Evolutionary conservation across 2,113 vertebrate species (phyloP).

Genomic region (Meleagris gallopavo): DNA sequence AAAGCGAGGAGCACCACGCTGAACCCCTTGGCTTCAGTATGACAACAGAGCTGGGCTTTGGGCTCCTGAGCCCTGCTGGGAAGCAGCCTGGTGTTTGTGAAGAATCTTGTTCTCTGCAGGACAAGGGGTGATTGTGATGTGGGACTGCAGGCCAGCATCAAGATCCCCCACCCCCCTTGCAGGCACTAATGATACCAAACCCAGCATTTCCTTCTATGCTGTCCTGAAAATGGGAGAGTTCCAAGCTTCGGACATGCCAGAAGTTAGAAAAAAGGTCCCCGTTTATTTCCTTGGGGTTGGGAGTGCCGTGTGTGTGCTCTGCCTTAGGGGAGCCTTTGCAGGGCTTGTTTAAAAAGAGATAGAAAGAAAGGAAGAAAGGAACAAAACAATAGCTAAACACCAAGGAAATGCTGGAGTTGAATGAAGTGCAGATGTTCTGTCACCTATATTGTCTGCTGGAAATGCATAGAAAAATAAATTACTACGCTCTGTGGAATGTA

Average conservation of each 20-base stretch:
- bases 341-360: not conserved
- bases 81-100: not conserved
- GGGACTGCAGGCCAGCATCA: not conserved
- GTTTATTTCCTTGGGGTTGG: not conserved
- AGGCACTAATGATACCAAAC: not conserved
- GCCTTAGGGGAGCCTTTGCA: not conserved
- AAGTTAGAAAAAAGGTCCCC: not conserved
- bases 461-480: not conserved
- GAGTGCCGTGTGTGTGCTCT: not conserved
- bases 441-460: not conserved
- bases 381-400: slow-evolving; percentile 20
- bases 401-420: not conserved
- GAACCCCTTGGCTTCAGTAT: not conserved
- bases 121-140: slow-evolving; percentile 36
- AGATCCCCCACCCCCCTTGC: not conserved
- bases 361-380: not conserved
- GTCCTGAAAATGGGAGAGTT: not conserved
- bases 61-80: not conserved
- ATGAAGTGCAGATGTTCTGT: slow-evolving; percentile 26
- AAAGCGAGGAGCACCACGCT: not conserved
- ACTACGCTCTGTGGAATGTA: not conserved
- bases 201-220: not conserved
- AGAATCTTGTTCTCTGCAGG: not conserved
- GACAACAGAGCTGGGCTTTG: not conserved
- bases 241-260: not conserved